These are phyloP conservation scores for Hetaerina americana DNA, from an alignment of 1,140 invertebrate genomes.

Conservation along the genomic window DNA sequence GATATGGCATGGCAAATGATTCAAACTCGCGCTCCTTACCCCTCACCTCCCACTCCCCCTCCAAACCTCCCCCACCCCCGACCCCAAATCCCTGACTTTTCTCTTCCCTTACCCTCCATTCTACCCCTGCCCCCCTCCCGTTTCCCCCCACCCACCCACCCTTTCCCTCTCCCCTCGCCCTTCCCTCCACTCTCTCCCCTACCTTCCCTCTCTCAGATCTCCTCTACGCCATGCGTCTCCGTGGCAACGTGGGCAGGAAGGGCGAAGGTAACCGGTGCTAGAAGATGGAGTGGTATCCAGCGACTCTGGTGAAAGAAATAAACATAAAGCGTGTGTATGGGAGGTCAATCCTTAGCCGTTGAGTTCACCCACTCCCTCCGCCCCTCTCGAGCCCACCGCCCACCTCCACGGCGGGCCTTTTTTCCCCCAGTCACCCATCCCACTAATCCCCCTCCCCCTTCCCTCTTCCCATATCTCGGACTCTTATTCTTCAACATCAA, in stretches of 20 bases:
- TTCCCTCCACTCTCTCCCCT: no score
- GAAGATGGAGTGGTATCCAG: not conserved
- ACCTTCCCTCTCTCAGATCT: not conserved
- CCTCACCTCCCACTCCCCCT: no score
- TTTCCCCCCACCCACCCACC: no score
- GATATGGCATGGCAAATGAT: not conserved
- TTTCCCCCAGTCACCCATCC: no score
- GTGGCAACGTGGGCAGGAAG: not conserved
- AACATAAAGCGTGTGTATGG: not conserved
- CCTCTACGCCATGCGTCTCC: no score
- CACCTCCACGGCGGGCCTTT: no score
- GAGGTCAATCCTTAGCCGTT: not conserved
- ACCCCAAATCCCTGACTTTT: no score
- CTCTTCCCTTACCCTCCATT: no score
- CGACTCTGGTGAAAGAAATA: not conserved
- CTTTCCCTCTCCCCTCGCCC: not conserved
- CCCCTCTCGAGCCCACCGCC: no score
- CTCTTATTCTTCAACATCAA: not conserved
- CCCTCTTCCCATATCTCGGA: not conserved
- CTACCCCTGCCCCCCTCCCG: not conserved
- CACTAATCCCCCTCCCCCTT: no score
- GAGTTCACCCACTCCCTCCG: not conserved
- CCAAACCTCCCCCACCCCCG: not conserved
- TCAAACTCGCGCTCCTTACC: not conserved
- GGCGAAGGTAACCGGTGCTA: not conserved